These are phyloP conservation scores for Phortica variegata DNA, from an alignment of 1,140 invertebrate genomes.

Conservation along the genomic window DNA sequence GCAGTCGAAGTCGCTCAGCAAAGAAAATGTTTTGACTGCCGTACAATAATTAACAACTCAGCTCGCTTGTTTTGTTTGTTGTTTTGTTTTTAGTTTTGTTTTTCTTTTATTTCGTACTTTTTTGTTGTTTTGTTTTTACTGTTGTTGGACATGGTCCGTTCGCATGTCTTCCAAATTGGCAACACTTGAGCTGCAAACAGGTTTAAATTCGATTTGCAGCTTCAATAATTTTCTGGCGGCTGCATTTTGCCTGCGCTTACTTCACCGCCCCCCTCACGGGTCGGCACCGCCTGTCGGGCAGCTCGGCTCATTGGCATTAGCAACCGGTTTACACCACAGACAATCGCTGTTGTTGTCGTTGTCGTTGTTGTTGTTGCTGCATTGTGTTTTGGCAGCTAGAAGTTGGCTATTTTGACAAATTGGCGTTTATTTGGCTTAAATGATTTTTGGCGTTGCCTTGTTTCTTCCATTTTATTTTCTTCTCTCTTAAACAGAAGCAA, in stretches of 20 bases:
- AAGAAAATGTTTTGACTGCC: slow-evolving; percentile 12
- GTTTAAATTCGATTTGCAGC: slow-evolving; percentile 15
- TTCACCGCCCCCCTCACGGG: no score
- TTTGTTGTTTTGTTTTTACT: slow-evolving; percentile 28
- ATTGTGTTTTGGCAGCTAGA: slow-evolving; percentile 16
- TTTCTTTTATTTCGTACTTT: no score
- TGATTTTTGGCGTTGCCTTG: slow-evolving; percentile 10
- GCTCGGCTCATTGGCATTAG: no score
- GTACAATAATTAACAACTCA: slow-evolving; percentile 44
- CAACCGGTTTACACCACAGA: slow-evolving; percentile 22
- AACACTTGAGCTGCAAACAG: slow-evolving; percentile 45
- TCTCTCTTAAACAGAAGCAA: no score
- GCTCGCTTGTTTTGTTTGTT: slow-evolving; percentile 47
- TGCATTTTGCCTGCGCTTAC: background rate
- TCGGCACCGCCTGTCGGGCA: no score
- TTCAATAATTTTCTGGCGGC: background rate
- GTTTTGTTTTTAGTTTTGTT: slow-evolving; percentile 17
- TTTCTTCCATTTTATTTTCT: no score
- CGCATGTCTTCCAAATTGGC: background rate
- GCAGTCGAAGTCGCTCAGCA: no score
- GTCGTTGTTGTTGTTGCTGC: slow-evolving; percentile 4
- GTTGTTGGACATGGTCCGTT: no score
- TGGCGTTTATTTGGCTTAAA: slow-evolving; percentile 32
- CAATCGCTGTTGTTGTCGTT: slow-evolving; percentile 2
- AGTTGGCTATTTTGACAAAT: slow-evolving; percentile 35